Evolutionary conservation across 2,113 vertebrate genomes (phyloP).

Genomic region (Cromileptes altivelis): DNA sequence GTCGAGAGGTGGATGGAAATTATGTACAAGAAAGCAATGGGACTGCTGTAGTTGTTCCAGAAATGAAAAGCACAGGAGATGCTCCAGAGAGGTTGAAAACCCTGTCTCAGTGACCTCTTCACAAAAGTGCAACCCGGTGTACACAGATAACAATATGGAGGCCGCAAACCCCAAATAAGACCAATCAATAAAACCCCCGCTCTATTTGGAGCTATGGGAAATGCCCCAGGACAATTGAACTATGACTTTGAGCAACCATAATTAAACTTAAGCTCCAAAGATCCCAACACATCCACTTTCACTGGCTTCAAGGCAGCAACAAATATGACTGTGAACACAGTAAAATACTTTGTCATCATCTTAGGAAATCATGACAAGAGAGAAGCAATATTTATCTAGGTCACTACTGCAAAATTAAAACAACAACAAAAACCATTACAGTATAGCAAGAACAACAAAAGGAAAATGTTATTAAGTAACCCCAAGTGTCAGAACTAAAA

Average conservation of each 20-base stretch:
- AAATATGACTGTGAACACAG: background rate
- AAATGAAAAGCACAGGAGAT: background rate
- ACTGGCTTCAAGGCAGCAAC: background rate
- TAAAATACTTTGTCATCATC: slow-evolving; percentile 1
- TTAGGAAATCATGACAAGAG: background rate
- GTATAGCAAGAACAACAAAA: background rate
- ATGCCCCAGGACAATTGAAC: background rate
- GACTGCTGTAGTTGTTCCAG: background rate
- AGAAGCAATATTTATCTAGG: background rate
- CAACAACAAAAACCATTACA: background rate
- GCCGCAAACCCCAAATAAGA: slow-evolving; percentile 4
- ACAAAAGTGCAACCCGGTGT: background rate
- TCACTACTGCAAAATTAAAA: background rate
- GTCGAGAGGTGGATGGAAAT: background rate
- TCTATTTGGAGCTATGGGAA: slow-evolving; percentile 2
- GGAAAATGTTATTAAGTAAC: too few species aligned
- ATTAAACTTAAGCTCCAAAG: background rate
- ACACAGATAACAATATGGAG: background rate
- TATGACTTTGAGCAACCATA: background rate
- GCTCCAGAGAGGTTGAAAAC: background rate
- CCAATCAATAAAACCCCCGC: background rate
- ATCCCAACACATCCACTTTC: too few species aligned
- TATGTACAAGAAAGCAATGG: slow-evolving; percentile 27
- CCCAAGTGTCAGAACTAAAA: background rate
- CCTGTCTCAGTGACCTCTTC: background rate